Conservation (phyloP, 2,888 invertebrate species). For the Xylota sylvarum region DNA sequence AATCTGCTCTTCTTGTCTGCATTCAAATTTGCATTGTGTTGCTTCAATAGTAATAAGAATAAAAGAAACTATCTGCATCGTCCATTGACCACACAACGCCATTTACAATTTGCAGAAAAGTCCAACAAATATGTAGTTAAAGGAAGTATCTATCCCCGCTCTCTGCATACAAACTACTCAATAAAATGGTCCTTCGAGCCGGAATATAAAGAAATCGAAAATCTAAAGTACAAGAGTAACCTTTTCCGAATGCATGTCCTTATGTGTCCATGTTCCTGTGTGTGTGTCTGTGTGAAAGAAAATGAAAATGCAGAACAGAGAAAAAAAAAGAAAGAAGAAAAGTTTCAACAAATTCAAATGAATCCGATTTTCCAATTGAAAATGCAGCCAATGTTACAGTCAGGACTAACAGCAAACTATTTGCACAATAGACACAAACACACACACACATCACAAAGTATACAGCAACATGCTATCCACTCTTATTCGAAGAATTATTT, state of each 20-base stretch:
- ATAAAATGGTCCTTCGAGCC: slow-evolving; percentile 69
- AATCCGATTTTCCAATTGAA: slow-evolving; percentile 77
- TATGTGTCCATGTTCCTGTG: neutral
- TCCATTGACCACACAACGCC: slow-evolving; percentile 73
- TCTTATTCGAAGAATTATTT: slow-evolving; percentile 70
- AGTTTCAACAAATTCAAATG: slow-evolving; percentile 68
- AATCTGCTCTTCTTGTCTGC: slow-evolving; percentile 49
- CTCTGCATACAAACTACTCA: slow-evolving; percentile 18
- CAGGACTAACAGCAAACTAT: slow-evolving; percentile 73
- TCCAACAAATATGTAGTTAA: slow-evolving; percentile 68
- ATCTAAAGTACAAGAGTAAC: slow-evolving; percentile 55
- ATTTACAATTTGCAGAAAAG: slow-evolving; percentile 62
- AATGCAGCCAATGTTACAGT: slow-evolving; percentile 75
- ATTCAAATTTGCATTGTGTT: slow-evolving; percentile 65
- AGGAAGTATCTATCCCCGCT: slow-evolving; percentile 25
- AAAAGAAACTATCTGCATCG: slow-evolving; percentile 54
- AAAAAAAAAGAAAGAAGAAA: slow-evolving; percentile 5
- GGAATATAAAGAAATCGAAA: slow-evolving; percentile 68
- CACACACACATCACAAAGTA: neutral
- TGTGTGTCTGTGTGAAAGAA: slow-evolving; percentile 24
- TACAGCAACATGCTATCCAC: slow-evolving; percentile 59
- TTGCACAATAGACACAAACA: slow-evolving; percentile 67
- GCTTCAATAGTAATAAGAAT: slow-evolving; percentile 52
- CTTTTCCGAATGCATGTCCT: slow-evolving; percentile 50
- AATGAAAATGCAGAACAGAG: slow-evolving; percentile 4